Base-by-base conservation (phyloP, 2,797 vertebrate species). In the Cirrhinus molitorella region DNA sequence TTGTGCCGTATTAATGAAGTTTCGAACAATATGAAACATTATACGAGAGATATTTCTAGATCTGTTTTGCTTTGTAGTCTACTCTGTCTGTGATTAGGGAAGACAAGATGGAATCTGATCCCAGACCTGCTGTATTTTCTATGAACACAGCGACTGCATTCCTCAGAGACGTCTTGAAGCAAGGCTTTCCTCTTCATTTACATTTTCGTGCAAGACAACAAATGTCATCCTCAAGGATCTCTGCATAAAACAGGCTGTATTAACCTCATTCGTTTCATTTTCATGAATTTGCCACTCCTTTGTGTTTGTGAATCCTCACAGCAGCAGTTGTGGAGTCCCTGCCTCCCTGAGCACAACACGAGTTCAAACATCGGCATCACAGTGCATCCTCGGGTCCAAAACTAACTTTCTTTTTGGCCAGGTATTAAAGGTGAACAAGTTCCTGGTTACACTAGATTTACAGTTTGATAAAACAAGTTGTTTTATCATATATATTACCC, bases 161-260 rank as follows among this genome's bases (percentile, higher is more conserved):
- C 74, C 82, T 49, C 66, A 21, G 47, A 70, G 73, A 67, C 40
- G 25, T 83, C 68, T 53, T 67, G 66, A 79, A 55, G 74, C 74
- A 73, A 67, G 31, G 77, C 68, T 75, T 49, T 55, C 55, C 63
- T 72, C 79, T 75, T 80, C 65, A 84, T 83, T 86, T 86, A 83
- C 85, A 87, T 81, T 77, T 79, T 71, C 37, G 28, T 84, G 77
- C 80, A 85, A 83, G 37, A 84, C 81, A 87, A 85, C 84, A 89
- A 85, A 86, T 83, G 84, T 86, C 84, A 87, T 83, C 84, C 85
- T 86, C 59, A 85, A 86, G 86, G 86, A 87, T 72, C 79, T 83
- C 25, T 79, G 79, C 82, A 87, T 85, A 86, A 88, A 86, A 57
- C 57, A 83, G 85, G 82, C 76, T 53, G 77, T 72, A 87, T 88